A percentile compares a stretch with the other conserved stretches of the same genome.
Evolutionary conservation across 2,113 vertebrate genomes (phyloP).

Genomic region (Pedionomus torquatus): DNA sequence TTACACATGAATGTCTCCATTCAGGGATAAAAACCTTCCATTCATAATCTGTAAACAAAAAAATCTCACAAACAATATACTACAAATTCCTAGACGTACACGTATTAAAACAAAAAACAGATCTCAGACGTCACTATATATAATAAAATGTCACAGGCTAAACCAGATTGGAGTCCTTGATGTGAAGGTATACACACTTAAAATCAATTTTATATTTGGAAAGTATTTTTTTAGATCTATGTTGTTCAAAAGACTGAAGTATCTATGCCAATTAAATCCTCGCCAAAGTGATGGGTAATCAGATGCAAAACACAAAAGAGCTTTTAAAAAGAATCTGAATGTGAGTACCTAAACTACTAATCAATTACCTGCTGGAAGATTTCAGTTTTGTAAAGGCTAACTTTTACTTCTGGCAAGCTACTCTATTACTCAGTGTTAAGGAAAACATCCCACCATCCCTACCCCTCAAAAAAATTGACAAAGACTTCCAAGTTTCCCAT

Average conservation of each 20-base stretch:
- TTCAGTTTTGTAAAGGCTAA: not conserved
- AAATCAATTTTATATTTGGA: not conserved
- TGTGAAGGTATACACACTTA: rapidly evolving
- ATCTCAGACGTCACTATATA: not conserved
- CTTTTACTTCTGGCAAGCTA: not conserved
- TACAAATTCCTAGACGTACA: constrained; percentile 23
- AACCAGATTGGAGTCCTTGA: not conserved
- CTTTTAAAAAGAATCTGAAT: not conserved
- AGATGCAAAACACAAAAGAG: not conserved
- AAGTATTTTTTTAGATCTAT: not conserved
- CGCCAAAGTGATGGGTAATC: not conserved
- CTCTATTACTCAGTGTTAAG: not conserved
- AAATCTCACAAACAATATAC: not conserved
- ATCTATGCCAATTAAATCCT: not conserved
- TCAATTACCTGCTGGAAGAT: not conserved
- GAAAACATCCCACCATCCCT: not conserved
- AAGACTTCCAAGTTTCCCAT: not conserved
- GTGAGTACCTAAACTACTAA: not conserved
- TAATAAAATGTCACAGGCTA: not conserved
- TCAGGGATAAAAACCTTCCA: constrained; percentile 39
- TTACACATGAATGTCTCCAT: constrained; percentile 64
- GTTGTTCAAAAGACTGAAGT: not conserved
- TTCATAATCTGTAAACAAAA: constrained; percentile 56
- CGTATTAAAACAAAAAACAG: not conserved
- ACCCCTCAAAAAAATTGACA: not conserved